Evolutionary conservation across 2,888 invertebrate genomes (phyloP).

Genomic region (Apamea monoglypha): DNA sequence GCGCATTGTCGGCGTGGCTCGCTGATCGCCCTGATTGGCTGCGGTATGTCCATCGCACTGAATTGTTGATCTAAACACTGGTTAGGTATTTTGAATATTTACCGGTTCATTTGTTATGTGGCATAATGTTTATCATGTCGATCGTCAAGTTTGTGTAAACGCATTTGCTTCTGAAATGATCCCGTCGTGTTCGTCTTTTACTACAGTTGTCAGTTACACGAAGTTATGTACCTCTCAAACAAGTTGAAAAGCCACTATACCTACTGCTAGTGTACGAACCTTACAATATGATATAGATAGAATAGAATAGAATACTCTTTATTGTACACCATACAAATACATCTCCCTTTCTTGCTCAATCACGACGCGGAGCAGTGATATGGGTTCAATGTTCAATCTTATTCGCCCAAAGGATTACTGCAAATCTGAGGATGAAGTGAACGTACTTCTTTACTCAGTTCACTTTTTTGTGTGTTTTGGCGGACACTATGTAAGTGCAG

Average conservation of each 20-base stretch:
- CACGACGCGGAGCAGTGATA: background rate
- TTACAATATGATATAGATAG: too few relatives aligned
- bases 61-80: slow-evolving; percentile 9
- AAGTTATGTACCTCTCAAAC: background rate
- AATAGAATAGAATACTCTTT: too few relatives aligned
- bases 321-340: too few relatives aligned
- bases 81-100: background rate
- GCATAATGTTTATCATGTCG: background rate
- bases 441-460: background rate
- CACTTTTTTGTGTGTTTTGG: background rate
- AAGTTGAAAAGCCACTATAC: background rate
- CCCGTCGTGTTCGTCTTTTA: background rate
- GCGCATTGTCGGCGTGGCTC: background rate
- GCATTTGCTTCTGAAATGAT: background rate
- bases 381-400: slow-evolving; percentile 1
- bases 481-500: background rate
- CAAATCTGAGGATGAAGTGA: background rate
- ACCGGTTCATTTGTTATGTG: background rate
- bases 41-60: background rate
- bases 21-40: background rate
- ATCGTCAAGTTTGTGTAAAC: background rate
- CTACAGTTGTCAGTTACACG: background rate
- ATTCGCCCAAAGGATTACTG: background rate
- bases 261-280: background rate
- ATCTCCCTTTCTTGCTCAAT: slow-evolving; percentile 6